These are phyloP conservation scores for Chanos chanos DNA, from an alignment of 2,797 vertebrate species.

Conservation along the genomic window DNA sequence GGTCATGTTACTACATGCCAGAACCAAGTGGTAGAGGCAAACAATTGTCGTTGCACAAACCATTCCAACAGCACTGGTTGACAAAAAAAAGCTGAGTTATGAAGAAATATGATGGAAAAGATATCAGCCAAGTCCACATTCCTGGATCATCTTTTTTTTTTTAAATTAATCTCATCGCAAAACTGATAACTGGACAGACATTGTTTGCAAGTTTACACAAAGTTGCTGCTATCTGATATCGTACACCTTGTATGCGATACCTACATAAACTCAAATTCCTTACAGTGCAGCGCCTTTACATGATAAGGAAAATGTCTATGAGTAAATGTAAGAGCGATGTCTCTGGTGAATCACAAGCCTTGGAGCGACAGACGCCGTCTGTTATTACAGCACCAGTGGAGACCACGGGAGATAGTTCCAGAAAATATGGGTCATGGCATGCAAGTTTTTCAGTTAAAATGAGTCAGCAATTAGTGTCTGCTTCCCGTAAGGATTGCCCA, in stretches of 20 bases:
- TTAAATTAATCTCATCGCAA: too few species aligned
- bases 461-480: slow-evolving; percentile 25
- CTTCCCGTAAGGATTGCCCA: slow-evolving; percentile 22
- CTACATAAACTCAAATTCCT: too few species aligned
- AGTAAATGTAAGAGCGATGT: background rate
- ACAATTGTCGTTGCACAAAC: slow-evolving; percentile 24
- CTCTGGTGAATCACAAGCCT: too few species aligned
- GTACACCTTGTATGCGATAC: too few species aligned
- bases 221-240: too few species aligned
- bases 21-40: slow-evolving; percentile 4
- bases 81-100: background rate
- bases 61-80: too few species aligned
- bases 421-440: slow-evolving; percentile 22
- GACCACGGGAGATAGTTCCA: background rate
- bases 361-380: background rate
- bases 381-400: background rate
- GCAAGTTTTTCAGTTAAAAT: slow-evolving; percentile 22
- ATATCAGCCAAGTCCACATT: background rate
- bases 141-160: too few species aligned
- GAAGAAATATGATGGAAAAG: background rate
- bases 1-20: slow-evolving; percentile 27
- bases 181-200: too few species aligned
- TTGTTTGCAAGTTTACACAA: too few species aligned
- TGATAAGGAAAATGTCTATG: too few species aligned
- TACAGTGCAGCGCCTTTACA: too few species aligned